phyloP scores from a whole-genome alignment of 2,113 vertebrate genomes.

The Corythaixoides concolor region DNA sequence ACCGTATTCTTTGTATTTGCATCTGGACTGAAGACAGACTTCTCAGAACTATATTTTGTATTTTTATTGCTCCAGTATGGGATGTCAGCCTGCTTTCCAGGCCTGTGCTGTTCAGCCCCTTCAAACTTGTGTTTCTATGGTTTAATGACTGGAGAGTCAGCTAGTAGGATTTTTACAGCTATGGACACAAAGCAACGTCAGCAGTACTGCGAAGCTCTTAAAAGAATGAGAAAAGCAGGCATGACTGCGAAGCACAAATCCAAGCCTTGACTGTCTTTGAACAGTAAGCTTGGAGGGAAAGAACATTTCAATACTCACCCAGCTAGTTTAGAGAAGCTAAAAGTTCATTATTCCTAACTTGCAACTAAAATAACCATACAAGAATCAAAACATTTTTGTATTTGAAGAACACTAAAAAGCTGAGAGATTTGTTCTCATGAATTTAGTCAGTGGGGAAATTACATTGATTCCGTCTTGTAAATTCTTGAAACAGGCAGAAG shows the following conservation, averaged over 20 bases:
- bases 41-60: background rate
- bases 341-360: background rate
- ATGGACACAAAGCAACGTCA: background rate
- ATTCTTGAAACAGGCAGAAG: background rate
- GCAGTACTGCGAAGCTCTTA: background rate
- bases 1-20: background rate
- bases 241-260: background rate
- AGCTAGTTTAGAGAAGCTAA: background rate
- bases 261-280: background rate
- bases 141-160: background rate
- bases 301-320: background rate
- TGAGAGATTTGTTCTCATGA: background rate
- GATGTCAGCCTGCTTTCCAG: background rate
- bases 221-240: background rate
- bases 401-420: background rate
- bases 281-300: background rate
- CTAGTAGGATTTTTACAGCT: background rate
- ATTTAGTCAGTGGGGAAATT: background rate
- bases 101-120: background rate
- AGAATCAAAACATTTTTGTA: background rate
- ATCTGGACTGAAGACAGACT: background rate
- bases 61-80: background rate
- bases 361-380: background rate
- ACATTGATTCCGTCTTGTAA: background rate
- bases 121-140: background rate